Evolutionary conservation across 1,140 invertebrate genomes (phyloP), one percentile per base, ranked within the genome.

Genomic region (Pachyrhynchus sulphureomaculatus): DNA sequence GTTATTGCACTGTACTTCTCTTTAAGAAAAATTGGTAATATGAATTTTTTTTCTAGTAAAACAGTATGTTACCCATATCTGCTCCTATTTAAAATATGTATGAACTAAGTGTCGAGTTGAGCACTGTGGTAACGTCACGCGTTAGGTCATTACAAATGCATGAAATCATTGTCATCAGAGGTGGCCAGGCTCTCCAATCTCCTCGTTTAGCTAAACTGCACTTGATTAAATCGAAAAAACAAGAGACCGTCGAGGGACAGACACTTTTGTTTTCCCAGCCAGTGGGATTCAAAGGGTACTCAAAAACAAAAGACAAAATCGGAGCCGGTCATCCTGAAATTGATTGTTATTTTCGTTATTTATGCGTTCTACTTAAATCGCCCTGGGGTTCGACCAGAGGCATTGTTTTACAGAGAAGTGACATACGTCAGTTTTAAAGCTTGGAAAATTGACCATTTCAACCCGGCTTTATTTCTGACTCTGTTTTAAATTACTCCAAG

Each of bases 261-360:
- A 41, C 21, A 65, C 62, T 66, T 68, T 70, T 70, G 65, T 66
- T 64, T 62, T 44, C 21, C 59, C 51, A 21, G 24, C 6, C 21
- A 18, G 45, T 24, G 20, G 45, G 59, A 47, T 67, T 68, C 61
- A 60, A 68, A 68, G 67, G 68, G 68, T 63, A 53, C 62, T 67
- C 52, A 67, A 59, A 68, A 68, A 70, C 67, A 70, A 70, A 68
- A 70, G 68, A 61, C 55, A 62, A 48, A 64, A 63, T 65, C 62
- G 67, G 59, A 61, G 56, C 56, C 60, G 67, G 65, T 68, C 68
- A 70, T 66, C 60, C 47, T 42, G 52, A 47, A 68, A 70, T 66
- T 68, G 66, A 70, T 70, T 70, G 66, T 70, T 64, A 63, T 68
- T 68, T 69, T 70, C 64, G 64, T 68, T 68, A 70, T 70, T 70